Conservation (phyloP, 2,888 invertebrate genomes). For the Harpagoxenus sublaevis region DNA sequence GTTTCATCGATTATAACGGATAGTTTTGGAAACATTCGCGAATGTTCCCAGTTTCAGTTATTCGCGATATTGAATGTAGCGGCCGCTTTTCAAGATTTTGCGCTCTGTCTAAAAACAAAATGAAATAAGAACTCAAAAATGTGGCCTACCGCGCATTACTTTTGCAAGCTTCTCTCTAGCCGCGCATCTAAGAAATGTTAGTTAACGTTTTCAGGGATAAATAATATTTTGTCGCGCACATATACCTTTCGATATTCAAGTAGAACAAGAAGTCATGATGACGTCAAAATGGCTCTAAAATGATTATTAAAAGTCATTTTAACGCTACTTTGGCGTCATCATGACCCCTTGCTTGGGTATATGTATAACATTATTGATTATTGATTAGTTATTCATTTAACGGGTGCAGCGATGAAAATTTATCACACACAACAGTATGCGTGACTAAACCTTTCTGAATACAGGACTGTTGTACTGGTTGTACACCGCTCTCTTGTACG, state of each 20-base stretch:
- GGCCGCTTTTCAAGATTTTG: background rate
- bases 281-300: background rate
- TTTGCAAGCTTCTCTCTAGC: background rate
- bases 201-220: too few species aligned
- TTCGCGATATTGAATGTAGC: background rate
- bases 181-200: background rate
- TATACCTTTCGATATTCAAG: conserved; percentile 23
- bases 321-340: background rate
- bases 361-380: conserved; percentile 70
- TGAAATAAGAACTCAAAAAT: background rate
- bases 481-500: conserved; percentile 73
- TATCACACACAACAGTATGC: conserved; percentile 35
- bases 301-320: background rate
- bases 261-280: background rate
- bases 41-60: background rate
- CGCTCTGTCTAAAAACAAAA: background rate
- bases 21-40: background rate
- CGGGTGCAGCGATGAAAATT: conserved; percentile 27
- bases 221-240: too few species aligned
- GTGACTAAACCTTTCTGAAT: conserved; percentile 58
- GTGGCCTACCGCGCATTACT: background rate
- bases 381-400: conserved; percentile 65
- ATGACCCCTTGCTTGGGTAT: conserved; percentile 60
- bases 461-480: conserved; percentile 68
- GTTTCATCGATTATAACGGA: background rate